Evolutionary conservation across 2,888 invertebrate species (phyloP), one percentile per base, ranked within the genome.

Genomic region (Halictus ligatus): DNA sequence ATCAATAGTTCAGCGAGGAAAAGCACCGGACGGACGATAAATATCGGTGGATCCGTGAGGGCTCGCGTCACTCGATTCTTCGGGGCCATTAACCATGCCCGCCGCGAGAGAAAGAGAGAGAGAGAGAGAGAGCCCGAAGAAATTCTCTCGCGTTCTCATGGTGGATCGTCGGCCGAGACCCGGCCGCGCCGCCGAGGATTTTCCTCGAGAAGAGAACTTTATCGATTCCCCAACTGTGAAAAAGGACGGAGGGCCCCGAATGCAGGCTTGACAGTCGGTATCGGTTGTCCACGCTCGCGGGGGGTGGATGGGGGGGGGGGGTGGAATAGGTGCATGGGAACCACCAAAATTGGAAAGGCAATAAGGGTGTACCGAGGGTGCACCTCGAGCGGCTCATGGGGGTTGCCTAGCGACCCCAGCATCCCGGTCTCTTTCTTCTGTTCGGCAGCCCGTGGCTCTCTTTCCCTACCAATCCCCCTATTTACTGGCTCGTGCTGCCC

Each of bases 301-400:
- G n/a, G n/a, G n/a, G n/a, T 2, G 35, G 1, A 4, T 1, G 35
- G 3, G 35, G 35, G 35, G 35, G 29, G 29, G 46, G 60, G 72
- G 72, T 10, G 73, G 40, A 18, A 77, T 82, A 84, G 86, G 86
- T 90, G 88, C 88, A 90, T 87, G 89, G 90, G 90, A 91, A 92
- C 89, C 91, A 91, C 92, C 93, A 90, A 93, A 94, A 94, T 93
- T 93, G 93, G 93, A 93, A 94, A 94, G 92, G 94, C 93, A 93
- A 93, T 94, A 93, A 94, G 87, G 89, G 90, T 88, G 86, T 86
- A 87, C 86, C 86, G 87, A 87, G 91, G 90, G 89, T 91, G 89
- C 89, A 91, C 88, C 92, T 89, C 91, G 81, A 84, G 88, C 90
- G 90, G 88, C 88, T 92, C 91, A 92, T 90, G 91, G 92, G 93